phyloP scores from a whole-genome alignment of 2,888 invertebrate species.

The Taenaris catops region DNA sequence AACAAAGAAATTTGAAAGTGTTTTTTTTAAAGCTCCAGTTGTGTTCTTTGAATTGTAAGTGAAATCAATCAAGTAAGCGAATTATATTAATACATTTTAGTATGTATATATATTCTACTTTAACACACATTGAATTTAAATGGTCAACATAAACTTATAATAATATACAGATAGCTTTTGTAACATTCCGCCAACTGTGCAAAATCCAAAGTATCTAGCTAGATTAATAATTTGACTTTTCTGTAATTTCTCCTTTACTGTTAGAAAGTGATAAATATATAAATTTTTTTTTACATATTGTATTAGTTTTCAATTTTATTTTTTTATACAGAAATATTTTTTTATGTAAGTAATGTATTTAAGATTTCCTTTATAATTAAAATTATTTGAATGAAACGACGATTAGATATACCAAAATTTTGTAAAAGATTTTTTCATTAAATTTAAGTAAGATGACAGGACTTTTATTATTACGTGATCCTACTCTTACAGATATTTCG shows the following conservation, averaged over 20 bases:
- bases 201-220: conserved; percentile 15
- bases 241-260: conserved; percentile 21
- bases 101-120: conserved; percentile 3
- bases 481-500: too few relatives aligned
- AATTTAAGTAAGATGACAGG: conserved; percentile 46
- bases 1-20: too few relatives aligned
- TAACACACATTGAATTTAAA: conserved; percentile 1
- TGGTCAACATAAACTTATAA: not conserved
- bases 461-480: conserved; percentile 6
- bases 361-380: conserved; percentile 43
- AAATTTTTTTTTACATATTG: conserved; percentile 25
- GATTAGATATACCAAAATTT: conserved; percentile 61
- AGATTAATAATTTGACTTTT: conserved; percentile 13
- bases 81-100: conserved; percentile 1
- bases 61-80: conserved; percentile 1
- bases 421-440: conserved; percentile 72
- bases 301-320: conserved; percentile 29
- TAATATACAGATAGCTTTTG: conserved; percentile 1
- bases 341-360: conserved; percentile 52
- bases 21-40: too few relatives aligned
- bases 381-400: conserved; percentile 45
- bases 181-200: conserved; percentile 23
- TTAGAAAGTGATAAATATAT: conserved; percentile 26
- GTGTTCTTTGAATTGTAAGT: conserved; percentile 2
- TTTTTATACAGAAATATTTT: conserved; percentile 34